Base-by-base conservation (phyloP, 2,113 vertebrate species). In the Pygathrix nemaeus region DNA sequence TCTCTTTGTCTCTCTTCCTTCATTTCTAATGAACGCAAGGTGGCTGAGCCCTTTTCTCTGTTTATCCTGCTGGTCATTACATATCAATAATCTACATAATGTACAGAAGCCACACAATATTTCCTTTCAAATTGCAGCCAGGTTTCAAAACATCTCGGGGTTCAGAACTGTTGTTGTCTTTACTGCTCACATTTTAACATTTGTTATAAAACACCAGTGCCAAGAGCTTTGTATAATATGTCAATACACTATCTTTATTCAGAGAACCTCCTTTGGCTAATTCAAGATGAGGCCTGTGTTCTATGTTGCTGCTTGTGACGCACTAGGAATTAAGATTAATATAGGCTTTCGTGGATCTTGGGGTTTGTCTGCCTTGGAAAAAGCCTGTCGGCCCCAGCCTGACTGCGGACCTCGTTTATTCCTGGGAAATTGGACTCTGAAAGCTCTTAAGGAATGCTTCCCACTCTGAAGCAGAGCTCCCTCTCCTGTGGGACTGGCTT, bases 401-500 rank as follows among this genome's bases (percentile, higher is more conserved):
- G 68, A 73, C 66, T 4, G 11, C 4, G 50, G 52, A 48, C 72
- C 90, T 94, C 52, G 4, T 23, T 85, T 75, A n/a, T 93, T 72
- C 52, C 18, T 84, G 94, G 88, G 93, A 96, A 96, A n/a, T 16
- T 20, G 43, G 48, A 96, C 75, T 82, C 92, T 18, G 16, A 48
- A 90, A 57, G 73, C 82, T 85, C 92, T 96, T 85, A 82, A 93
- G 94, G 85, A 96, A 95, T 91, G 82, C 82, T 70, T 50, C 73
- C 68, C 52, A 61, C 57, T 55, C 84, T 3, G 32, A 79, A 68
- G 73, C 38, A 17, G 35, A 23, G 35, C 70, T 94, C 52, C 35
- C 27, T 83, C 78, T 95, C 88, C 57, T 0, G 32, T 61, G 81
- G 94, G 90, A 27, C 87, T 0, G 45, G 40, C 35, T 40, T 11